phyloP scores from a whole-genome alignment of 2,113 vertebrate species.

The Notarius quadriscutis region DNA sequence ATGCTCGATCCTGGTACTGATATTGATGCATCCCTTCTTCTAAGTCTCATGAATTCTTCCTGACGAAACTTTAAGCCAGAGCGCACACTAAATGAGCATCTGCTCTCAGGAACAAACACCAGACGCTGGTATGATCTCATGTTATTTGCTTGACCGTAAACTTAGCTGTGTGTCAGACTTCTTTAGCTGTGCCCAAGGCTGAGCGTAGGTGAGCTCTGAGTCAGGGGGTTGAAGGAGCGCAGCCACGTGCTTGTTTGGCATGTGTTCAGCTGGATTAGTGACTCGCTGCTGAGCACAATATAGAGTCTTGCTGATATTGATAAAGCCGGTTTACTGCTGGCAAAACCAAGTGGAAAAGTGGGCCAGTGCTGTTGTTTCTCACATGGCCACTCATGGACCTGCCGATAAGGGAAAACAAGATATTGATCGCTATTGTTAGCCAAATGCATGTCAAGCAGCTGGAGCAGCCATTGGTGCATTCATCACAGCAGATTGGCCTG shows the following conservation, averaged over 20 bases:
- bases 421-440: constrained; percentile 36
- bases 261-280: constrained; percentile 32
- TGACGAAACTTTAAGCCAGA: neutral
- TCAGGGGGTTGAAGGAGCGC: neutral
- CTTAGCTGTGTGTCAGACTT: neutral
- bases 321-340: neutral
- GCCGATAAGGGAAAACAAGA: constrained; percentile 32
- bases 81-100: neutral
- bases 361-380: constrained; percentile 18
- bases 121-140: neutral
- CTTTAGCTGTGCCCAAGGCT: constrained; percentile 1
- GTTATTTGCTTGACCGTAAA: neutral
- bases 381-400: constrained; percentile 14
- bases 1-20: neutral
- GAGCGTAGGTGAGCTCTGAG: neutral
- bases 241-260: constrained; percentile 42
- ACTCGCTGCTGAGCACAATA: constrained; percentile 10
- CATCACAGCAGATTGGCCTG: neutral
- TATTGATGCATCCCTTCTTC: neutral
- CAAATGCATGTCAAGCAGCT: constrained; percentile 20
- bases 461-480: neutral
- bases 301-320: constrained; percentile 7
- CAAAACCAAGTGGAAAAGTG: constrained; percentile 5
- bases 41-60: neutral
- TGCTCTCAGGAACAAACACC: neutral